Evolutionary conservation across 2,888 invertebrate genomes (phyloP).

Genomic region (Philereme vetulata): DNA sequence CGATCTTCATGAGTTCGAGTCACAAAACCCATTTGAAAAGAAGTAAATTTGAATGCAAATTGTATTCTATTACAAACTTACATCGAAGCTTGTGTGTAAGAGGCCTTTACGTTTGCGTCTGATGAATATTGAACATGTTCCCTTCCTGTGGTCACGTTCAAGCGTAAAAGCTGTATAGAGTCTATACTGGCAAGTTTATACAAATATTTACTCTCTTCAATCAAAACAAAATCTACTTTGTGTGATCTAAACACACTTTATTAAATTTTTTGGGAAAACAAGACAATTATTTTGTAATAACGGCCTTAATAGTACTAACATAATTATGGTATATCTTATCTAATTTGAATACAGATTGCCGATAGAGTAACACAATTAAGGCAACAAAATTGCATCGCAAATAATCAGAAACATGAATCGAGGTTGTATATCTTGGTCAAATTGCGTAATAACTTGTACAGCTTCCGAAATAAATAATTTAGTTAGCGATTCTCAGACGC

Average conservation of each 20-base stretch:
- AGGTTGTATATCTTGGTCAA: constrained; percentile 43
- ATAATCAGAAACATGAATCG: constrained; percentile 41
- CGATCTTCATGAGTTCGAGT: constrained; percentile 24
- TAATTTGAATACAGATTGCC: too few species aligned
- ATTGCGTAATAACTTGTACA: constrained; percentile 49
- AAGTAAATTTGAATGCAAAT: constrained; percentile 49
- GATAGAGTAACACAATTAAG: background rate
- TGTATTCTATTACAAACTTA: constrained; percentile 45
- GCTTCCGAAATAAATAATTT: constrained; percentile 53
- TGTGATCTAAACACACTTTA: too few species aligned
- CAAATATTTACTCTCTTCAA: too few species aligned
- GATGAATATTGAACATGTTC: constrained; percentile 42
- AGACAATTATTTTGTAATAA: too few species aligned
- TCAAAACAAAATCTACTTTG: too few species aligned
- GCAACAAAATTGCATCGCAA: constrained; percentile 31
- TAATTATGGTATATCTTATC: too few species aligned
- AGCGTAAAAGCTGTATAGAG: constrained; percentile 5
- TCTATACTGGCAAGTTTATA: too few species aligned
- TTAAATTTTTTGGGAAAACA: too few species aligned
- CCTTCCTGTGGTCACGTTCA: constrained; percentile 42
- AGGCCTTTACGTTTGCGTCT: constrained; percentile 41
- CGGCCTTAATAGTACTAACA: too few species aligned
- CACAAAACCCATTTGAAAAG: constrained; percentile 41
- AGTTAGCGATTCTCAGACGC: constrained; percentile 42
- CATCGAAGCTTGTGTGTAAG: constrained; percentile 46